Base-by-base conservation (phyloP, 2,797 vertebrate genomes). In the Sorex maritimensis region DNA sequence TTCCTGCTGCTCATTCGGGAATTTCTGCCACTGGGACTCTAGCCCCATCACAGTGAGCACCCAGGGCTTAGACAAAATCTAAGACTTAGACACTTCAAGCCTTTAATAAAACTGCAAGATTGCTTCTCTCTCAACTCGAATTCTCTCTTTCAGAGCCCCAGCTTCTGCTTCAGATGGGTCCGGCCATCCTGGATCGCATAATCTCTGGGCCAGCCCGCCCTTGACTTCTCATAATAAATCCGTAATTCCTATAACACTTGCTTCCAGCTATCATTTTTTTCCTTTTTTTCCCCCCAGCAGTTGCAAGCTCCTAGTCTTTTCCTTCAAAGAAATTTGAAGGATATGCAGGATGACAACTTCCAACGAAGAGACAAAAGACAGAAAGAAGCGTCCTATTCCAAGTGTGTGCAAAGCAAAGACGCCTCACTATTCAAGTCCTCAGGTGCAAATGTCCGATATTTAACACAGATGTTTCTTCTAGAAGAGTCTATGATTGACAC, bases 391-490 rank as follows among this genome's bases (percentile, higher is more conserved):
- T 73, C 13, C 3, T 13, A 8, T 6, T 65, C 34, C 6, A n/a
- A 6, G 5, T 17, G 12, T 49, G 24, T 44, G 19, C 61, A 65
- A 13, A 86, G 17, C 13, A 10, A 1, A 30, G 10, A 13, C 26
- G 75, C 6, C 10, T 21, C 3, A 17, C 14, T 15, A n/a, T 4
- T 0, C 6, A 79, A 2, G 5, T 28, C 28, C 38, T 8, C 8
- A 71, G 74, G n/a, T 8, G 28, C 78, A 78, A 65, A 68, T n/a
- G 12, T 71, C 17, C 49, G 82, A 75, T 77, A 79, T n/a, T 68
- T 75, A 65, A 93, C 75, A 67, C n/a, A 4, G 6, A 41, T 15
- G 74, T 91, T 72, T 55, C 23, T 92, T 83, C 92, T 52, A 92
- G 14, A 41, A 84, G 78, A 10, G 75, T 88, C 87, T 52, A 19